A percentile compares a stretch with the other conserved stretches of the same genome.
phyloP scores from a whole-genome alignment of 2,888 invertebrate genomes.

The Apeira syringaria region DNA sequence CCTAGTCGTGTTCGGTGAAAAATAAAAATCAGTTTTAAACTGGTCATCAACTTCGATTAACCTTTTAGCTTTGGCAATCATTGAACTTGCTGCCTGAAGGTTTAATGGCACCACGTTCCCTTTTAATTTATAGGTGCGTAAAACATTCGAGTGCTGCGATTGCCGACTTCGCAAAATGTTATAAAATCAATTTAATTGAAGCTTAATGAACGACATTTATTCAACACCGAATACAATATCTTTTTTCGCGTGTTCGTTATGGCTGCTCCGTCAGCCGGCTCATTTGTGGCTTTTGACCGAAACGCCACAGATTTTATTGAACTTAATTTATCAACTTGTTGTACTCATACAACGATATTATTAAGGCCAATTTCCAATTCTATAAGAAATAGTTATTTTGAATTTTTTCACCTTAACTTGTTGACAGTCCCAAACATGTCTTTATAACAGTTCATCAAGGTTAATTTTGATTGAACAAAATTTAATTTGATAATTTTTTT shows the following conservation, averaged over 20 bases:
- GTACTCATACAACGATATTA: too few relatives aligned
- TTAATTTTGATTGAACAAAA: too few relatives aligned
- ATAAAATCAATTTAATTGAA: conserved; percentile 41
- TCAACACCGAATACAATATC: conserved; percentile 31
- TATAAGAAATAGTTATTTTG: too few relatives aligned
- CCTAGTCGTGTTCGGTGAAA: not conserved
- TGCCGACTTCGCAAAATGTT: conserved; percentile 23
- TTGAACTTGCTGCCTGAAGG: conserved; percentile 13
- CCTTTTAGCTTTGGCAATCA: conserved; percentile 13
- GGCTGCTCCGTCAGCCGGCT: conserved; percentile 26
- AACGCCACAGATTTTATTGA: conserved; percentile 4
- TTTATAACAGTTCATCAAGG: too few relatives aligned
- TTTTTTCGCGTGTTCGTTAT: conserved; percentile 31
- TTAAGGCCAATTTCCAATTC: too few relatives aligned
- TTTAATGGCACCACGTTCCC: conserved; percentile 16
- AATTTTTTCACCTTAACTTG: too few relatives aligned
- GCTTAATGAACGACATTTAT: conserved; percentile 40
- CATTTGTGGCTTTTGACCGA: conserved; percentile 30
- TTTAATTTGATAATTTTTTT: too few relatives aligned
- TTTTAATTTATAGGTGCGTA: conserved; percentile 22
- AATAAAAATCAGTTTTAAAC: conserved; percentile 15
- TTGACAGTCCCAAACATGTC: too few relatives aligned
- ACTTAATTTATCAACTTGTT: conserved; percentile 5
- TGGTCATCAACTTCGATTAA: conserved; percentile 13
- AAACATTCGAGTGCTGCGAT: conserved; percentile 16